Conservation (phyloP, 2,888 invertebrate genomes). For the Germaria angustata region DNA sequence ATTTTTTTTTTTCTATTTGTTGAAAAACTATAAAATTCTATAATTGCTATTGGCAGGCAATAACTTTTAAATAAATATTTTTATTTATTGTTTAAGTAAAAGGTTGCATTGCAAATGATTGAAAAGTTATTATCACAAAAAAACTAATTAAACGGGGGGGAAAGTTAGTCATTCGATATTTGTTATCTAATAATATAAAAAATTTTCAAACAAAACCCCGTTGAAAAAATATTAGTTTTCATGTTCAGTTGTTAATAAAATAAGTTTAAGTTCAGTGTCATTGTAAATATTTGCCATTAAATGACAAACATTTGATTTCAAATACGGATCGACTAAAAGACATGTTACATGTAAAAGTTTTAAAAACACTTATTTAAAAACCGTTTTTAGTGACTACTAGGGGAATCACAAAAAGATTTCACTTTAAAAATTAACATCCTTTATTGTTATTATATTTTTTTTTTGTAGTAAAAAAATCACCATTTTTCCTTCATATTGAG, state of each 20-base stretch:
- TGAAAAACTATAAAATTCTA: constrained; percentile 19
- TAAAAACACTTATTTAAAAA: too few relatives aligned
- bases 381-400: too few relatives aligned
- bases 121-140: not conserved
- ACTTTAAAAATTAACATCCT: too few relatives aligned
- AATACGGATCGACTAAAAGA: too few relatives aligned
- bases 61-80: constrained; percentile 22
- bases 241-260: not conserved
- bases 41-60: constrained; percentile 40
- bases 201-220: not conserved
- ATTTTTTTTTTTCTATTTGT: constrained; percentile 4
- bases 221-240: not conserved
- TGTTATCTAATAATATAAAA: not conserved
- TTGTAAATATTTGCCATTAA: not conserved
- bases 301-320: too few relatives aligned
- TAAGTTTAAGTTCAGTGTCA: constrained; percentile 56
- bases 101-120: constrained; percentile 28
- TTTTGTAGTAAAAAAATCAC: too few relatives aligned
- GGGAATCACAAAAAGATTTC: too few relatives aligned
- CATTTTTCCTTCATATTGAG: too few relatives aligned
- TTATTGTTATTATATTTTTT: too few relatives aligned
- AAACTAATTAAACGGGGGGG: not conserved
- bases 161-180: not conserved
- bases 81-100: constrained; percentile 32
- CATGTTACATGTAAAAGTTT: too few relatives aligned